A percentile compares a stretch with the other conserved stretches of the same genome.
These are phyloP conservation scores for Aplochiton taeniatus DNA, from an alignment of 2,797 vertebrate species.

Conservation along the genomic window DNA sequence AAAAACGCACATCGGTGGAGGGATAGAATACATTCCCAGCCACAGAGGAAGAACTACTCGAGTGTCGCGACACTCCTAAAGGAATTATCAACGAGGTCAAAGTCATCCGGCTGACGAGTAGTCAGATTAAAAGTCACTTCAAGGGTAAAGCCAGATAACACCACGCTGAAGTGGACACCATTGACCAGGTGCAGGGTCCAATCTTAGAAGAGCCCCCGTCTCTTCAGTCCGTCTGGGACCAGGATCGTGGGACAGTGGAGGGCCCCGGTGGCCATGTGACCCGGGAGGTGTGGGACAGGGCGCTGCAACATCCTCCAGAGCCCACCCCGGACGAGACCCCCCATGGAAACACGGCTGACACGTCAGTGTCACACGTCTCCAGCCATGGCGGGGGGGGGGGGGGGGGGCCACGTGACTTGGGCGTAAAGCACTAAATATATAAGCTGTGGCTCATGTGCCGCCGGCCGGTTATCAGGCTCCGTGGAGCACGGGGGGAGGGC, in stretches of 20 bases:
- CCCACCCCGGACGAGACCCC: background rate
- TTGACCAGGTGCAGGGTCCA: background rate
- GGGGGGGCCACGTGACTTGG: conserved; percentile 40
- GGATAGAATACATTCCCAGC: background rate
- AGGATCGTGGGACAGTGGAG: background rate
- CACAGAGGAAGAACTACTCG: background rate
- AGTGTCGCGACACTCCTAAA: background rate
- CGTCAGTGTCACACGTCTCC: conserved; percentile 27
- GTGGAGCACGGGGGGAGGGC: conserved; percentile 49
- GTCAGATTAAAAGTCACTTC: conserved; percentile 31
- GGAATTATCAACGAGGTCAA: conserved; percentile 21
- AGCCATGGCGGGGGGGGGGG: conserved; percentile 20
- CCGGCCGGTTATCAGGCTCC: conserved; percentile 49
- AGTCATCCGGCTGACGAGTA: conserved; percentile 17
- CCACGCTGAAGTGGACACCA: conserved; percentile 11
- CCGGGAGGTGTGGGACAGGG: background rate
- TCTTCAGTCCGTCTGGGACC: background rate
- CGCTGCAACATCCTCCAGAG: conserved; percentile 1
- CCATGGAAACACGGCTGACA: conserved; percentile 17
- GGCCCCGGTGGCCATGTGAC: conserved; percentile 3
- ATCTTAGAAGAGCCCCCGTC: conserved; percentile 4
- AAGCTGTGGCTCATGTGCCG: conserved; percentile 27
- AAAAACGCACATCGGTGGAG: background rate
- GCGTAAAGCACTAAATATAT: conserved; percentile 48
- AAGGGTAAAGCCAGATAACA: conserved; percentile 26